Base-by-base conservation (phyloP, 1,140 invertebrate genomes). In the Oscheius sp. region DNA sequence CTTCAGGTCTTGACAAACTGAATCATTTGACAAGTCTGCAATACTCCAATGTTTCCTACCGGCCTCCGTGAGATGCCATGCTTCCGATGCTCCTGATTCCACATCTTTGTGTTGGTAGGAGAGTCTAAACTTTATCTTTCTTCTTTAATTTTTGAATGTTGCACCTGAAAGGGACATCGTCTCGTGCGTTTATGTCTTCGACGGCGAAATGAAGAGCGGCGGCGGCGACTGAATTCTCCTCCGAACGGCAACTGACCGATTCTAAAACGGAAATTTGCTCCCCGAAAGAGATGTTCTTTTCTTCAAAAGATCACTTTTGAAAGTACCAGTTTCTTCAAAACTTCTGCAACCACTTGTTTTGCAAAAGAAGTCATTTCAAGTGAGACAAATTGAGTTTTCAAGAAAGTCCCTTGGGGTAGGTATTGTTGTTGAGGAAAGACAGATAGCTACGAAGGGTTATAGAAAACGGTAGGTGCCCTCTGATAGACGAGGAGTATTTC, bases 1-100 rank as follows among this genome's bases (percentile, higher is more conserved):
- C 52, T 68, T 74, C 18, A 74, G 38, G 35, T 74, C 72, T 38
- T 74, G 35, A 20, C 72, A 74, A 3, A 74, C 72, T 59, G 49
- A 23, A 59, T 35, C 55, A 18, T 38, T 29, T 36, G 13, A 62
- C 3, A 62, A 23, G n/a, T 1, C 36, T n/a, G 3, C 55, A 18
- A n/a, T 10, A 26, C 7, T n/a, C 0, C n/a, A 26, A 52, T 10
- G 4, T 52, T 55, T 4, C 15, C 18, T 55, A 58, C 45, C 64
- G 4, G 66, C 38, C 26, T 58, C 31, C 3, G 2, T 66, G 1
- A 74, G 67, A 23, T 67, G 38, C 64, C 65, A 74, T 4, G 72
- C 68, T 0, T 73, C 72, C 2, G 72, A 49, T 4, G 72, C 49
- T 32, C 65, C 72, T 46, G 38, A 29, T 49, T 68, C 55, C 13